Percentiles rank a stretch among this genome's conserved stretches.
These are phyloP conservation scores for Psilanteris sp. DNA, from an alignment of 1,140 invertebrate species.

Conservation along the genomic window DNA sequence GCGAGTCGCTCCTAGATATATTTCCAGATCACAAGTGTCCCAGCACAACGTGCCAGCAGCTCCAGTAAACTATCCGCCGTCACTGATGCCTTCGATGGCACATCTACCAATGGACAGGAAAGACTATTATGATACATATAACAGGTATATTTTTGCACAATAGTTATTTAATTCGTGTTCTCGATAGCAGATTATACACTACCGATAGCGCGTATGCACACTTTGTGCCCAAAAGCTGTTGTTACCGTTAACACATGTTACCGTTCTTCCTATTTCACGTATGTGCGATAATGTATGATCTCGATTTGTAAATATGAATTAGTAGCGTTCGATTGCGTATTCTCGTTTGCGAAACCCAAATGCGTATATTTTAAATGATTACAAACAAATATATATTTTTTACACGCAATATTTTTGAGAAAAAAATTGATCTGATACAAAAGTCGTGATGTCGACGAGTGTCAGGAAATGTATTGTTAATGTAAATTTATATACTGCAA, in stretches of 20 bases:
- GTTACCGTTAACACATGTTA: slow-evolving; percentile 41
- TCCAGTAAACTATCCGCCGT: slow-evolving; percentile 66
- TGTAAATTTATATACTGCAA: slow-evolving; percentile 13
- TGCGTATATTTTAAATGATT: slow-evolving; percentile 12
- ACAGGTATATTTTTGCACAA: slow-evolving; percentile 80
- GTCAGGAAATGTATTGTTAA: slow-evolving; percentile 9
- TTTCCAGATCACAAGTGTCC: slow-evolving; percentile 68
- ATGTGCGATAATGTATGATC: slow-evolving; percentile 43
- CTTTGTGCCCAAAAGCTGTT: slow-evolving; percentile 26
- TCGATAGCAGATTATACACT: slow-evolving; percentile 68
- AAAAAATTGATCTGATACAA: slow-evolving; percentile 19
- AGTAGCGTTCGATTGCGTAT: slow-evolving; percentile 11
- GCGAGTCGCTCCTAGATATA: slow-evolving; percentile 69
- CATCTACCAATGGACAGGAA: slow-evolving; percentile 78
- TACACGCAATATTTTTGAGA: not conserved
- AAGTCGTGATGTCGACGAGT: slow-evolving; percentile 17
- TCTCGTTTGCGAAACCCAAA: slow-evolving; percentile 5
- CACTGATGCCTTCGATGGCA: slow-evolving; percentile 73
- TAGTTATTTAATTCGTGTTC: slow-evolving; percentile 78
- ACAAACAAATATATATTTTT: slow-evolving; percentile 1
- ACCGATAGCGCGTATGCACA: slow-evolving; percentile 29
- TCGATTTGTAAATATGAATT: slow-evolving; percentile 33
- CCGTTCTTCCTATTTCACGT: slow-evolving; percentile 16
- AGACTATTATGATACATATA: slow-evolving; percentile 81
- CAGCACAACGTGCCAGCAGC: slow-evolving; percentile 70